Conservation (phyloP, 1,140 invertebrate species). For the Hylyphantes graminicola region DNA sequence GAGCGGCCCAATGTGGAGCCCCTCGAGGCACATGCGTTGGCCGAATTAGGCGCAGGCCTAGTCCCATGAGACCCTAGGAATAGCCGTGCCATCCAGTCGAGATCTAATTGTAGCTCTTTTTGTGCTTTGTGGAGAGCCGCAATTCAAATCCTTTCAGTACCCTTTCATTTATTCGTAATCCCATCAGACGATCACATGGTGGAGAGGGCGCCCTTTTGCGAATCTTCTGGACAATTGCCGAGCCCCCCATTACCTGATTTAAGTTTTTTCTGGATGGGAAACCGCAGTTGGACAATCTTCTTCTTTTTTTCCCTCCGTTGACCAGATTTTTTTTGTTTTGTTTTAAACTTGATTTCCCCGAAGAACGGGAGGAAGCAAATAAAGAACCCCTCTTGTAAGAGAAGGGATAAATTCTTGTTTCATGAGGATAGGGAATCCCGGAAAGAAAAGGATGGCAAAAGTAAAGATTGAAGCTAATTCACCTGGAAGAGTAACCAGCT, state of each 20-base stretch:
- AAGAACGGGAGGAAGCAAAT: conserved; percentile 39
- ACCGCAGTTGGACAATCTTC: conserved; percentile 49
- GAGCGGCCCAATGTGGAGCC: conserved; percentile 34
- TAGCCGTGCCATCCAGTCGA: not conserved
- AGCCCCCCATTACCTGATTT: conserved; percentile 54
- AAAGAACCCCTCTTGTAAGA: conserved; percentile 31
- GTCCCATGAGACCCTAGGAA: conserved; percentile 7
- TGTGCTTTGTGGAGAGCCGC: conserved; percentile 26
- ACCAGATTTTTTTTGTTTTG: conserved; percentile 7
- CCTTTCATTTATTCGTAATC: conserved; percentile 47
- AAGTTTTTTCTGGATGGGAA: conserved; percentile 39
- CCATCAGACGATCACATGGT: conserved; percentile 42
- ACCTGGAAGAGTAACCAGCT: not conserved
- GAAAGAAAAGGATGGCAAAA: too few relatives aligned
- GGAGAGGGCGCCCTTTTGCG: conserved; percentile 41
- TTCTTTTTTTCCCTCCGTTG: conserved; percentile 19
- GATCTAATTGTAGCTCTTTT: conserved; percentile 47
- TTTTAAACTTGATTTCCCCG: conserved; percentile 57
- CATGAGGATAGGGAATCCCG: not conserved
- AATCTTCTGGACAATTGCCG: conserved; percentile 48
- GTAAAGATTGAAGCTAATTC: not conserved
- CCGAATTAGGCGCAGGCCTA: conserved; percentile 6
- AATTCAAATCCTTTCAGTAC: conserved; percentile 51
- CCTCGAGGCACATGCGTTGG: not conserved
- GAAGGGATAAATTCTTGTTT: conserved; percentile 16